Base-by-base conservation (phyloP, 37 sponge, comb jelly and placozoan genomes). In the Theonella swinhoei region DNA sequence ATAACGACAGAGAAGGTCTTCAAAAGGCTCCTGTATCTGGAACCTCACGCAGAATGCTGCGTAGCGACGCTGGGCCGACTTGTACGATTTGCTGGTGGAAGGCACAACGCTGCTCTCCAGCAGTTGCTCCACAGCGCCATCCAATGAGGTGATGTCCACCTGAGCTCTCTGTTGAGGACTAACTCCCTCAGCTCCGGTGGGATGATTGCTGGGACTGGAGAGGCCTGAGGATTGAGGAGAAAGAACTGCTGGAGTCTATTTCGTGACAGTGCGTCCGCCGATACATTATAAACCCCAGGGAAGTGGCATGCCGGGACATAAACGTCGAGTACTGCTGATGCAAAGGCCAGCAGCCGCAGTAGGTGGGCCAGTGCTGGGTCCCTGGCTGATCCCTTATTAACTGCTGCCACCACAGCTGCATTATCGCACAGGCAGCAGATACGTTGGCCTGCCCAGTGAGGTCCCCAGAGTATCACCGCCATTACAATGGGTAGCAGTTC, bases 91-190 rank as follows among this genome's bases (percentile, higher is more conserved):
- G 0, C 39, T 35, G 32, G 89, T 88, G 77, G 83, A 77, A 28
- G 73, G 39, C 8, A 81, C 80, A 31, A 87, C 54, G 17, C 82
- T 72, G 2, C n/a, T 31, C 37, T 25, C 47, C 47, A 40, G 59
- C 20, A 59, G 59, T 29, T 29, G n/a, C 25, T 59, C 14, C 81
- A 67, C 67, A 41, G n/a, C 23, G 7, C 22, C 31, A 31, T 88
- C 73, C 70, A 88, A 23, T 11, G 64, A 19, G 29, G 4, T 0
- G 88, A 75, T 0, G 81, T 75, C 88, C 88, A 88, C 70, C 76
- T 70, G 2, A 77, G 82, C 19, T 40, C 34, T 34, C 42, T 22
- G 11, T 20, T 34, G 3, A 43, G 2, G 24, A 84, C 1, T 1
- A 47, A 30, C 33, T 76, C 47, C 62, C 20, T 41, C 23, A 76